These are phyloP conservation scores for Pyrgilauda ruficollis DNA, from an alignment of 2,113 vertebrate species.

Conservation along the genomic window DNA sequence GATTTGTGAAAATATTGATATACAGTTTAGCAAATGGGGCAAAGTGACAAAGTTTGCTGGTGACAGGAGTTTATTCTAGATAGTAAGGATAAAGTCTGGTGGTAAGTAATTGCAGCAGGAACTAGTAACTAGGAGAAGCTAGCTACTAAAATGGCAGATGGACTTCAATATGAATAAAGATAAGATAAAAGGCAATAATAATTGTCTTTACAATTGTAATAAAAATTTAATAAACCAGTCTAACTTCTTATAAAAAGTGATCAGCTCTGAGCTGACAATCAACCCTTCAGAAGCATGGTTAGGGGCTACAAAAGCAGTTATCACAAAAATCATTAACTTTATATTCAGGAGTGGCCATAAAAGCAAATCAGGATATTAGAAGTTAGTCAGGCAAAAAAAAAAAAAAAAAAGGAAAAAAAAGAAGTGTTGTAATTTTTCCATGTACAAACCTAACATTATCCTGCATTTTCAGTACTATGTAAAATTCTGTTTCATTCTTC, in stretches of 20 bases:
- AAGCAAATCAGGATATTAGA: background rate
- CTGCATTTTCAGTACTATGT: background rate
- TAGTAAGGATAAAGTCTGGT: background rate
- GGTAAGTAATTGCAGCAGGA: background rate
- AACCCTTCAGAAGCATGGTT: background rate
- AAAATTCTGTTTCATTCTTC: background rate
- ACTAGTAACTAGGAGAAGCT: background rate
- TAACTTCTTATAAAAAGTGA: background rate
- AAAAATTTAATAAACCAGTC: background rate
- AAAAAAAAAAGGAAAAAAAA: background rate
- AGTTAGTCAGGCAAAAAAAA: background rate
- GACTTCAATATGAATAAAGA: background rate
- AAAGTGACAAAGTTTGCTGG: background rate
- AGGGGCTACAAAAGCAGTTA: background rate
- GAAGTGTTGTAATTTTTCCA: background rate
- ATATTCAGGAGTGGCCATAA: background rate
- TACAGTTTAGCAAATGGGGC: background rate
- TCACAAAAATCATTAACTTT: background rate
- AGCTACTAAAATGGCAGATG: background rate
- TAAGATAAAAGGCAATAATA: background rate
- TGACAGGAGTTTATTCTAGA: background rate
- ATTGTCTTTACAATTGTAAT: constrained; percentile 5
- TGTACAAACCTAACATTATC: background rate
- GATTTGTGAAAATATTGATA: background rate
- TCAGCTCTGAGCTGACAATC: background rate